Base-by-base conservation (phyloP, 2,113 vertebrate species). In the Budorcas taxicolor region DNA sequence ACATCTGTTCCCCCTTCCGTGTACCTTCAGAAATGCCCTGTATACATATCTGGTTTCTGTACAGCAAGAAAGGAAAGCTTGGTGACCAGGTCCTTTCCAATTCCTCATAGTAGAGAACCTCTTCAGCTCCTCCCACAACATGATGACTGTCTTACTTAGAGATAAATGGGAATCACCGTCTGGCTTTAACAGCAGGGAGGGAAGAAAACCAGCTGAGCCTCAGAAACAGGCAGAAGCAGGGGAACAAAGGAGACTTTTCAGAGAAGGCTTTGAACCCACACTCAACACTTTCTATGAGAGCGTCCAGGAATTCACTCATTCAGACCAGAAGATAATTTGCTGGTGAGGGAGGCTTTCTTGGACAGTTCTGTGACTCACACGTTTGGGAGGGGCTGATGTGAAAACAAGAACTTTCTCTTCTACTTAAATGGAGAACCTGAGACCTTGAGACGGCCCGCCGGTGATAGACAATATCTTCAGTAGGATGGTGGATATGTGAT, bases 391-490 rank as follows among this genome's bases (percentile, higher is more conserved):
- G 97, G 92, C 98, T 94, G 91, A 71, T 98, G 97, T 94, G 90
- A 98, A 97, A 97, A 92, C 92, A 98, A 97, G 97, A 97, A 97
- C 92, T 97, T 98, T 97, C 96, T 98, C 96, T 97, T 98, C 97
- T 98, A 91, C 97, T 95, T 97, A 94, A 97, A 87, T 11, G 97
- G 92, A 98, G 97, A 98, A 97, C 97, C 84, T 97, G 98, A 99
- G 98, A 97, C 95, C 96, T 94, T 81, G 97, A 98, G 93, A 84
- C 71, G 98, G 95, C 95, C 98, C 21, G 0, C 8, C 96, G 97
- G 98, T 98, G 98, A 99, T 52, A 98, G 98, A 98, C 87, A 97
- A 94, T 98, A 99, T 97, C 98, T 98, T 98, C 98, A 17, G 74
- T 94, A 94, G 93, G 97, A 84, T 93, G 93, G 71, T 82, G 78